These are phyloP conservation scores for Mongoloraphidia duomilia DNA, from an alignment of 2,888 invertebrate genomes.

Conservation along the genomic window DNA sequence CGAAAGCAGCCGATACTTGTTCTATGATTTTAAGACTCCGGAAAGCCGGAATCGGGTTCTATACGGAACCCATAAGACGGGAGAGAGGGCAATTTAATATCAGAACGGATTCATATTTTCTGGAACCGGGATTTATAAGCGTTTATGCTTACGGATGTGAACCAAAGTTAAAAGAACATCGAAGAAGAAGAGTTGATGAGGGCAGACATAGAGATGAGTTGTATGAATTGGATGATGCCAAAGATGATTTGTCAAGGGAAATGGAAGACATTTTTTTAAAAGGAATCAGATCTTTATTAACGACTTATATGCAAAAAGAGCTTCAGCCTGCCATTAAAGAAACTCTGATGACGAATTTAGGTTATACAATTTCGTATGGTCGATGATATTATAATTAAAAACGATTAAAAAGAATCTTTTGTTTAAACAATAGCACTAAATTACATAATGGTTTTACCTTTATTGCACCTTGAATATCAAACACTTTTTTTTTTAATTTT, in stretches of 20 bases:
- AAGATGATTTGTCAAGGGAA: slow-evolving; percentile 57
- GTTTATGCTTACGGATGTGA: slow-evolving; percentile 76
- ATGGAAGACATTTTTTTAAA: slow-evolving; percentile 75
- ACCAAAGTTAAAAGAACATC: slow-evolving; percentile 25
- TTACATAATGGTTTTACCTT: not conserved
- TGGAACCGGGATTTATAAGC: slow-evolving; percentile 72
- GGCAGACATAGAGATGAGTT: not conserved
- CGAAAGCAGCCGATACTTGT: slow-evolving; percentile 24
- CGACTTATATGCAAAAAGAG: slow-evolving; percentile 71
- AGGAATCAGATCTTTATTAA: slow-evolving; percentile 66
- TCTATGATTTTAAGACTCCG: slow-evolving; percentile 65
- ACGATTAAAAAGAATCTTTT: not conserved
- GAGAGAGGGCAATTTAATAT: slow-evolving; percentile 56
- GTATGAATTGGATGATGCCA: slow-evolving; percentile 30
- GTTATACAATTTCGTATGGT: slow-evolving; percentile 75
- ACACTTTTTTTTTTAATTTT: not conserved
- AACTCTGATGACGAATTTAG: slow-evolving; percentile 75
- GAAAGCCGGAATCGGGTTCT: slow-evolving; percentile 66
- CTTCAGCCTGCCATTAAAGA: slow-evolving; percentile 75
- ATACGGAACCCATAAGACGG: slow-evolving; percentile 53
- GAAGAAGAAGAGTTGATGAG: slow-evolving; percentile 20
- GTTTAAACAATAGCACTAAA: not conserved
- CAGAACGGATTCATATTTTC: slow-evolving; percentile 67
- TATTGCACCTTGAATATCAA: not conserved
- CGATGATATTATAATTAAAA: slow-evolving; percentile 23